phyloP scores from a whole-genome alignment of 2,113 vertebrate species.

The Channa maculata region DNA sequence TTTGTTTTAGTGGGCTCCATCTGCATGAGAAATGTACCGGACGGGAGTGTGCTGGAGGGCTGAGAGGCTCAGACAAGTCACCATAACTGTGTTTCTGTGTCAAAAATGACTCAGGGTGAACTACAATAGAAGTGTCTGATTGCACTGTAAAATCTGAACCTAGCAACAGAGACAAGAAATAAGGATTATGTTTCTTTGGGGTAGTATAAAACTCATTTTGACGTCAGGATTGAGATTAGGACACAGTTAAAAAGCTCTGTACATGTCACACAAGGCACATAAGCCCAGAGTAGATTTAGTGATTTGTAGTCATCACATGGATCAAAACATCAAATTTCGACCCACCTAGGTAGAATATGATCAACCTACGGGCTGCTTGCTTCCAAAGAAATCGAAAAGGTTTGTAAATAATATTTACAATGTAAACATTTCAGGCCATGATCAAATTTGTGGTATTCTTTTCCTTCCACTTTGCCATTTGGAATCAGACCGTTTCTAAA shows the following conservation, averaged over 20 bases:
- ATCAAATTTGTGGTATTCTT: no score
- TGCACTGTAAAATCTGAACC: not conserved
- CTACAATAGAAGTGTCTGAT: not conserved
- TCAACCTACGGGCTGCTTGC: not conserved
- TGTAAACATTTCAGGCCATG: no score
- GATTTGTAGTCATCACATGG: not conserved
- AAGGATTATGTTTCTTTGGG: not conserved
- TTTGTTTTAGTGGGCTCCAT: conserved; percentile 24
- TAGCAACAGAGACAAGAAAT: not conserved
- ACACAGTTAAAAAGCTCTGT: not conserved
- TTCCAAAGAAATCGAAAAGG: not conserved
- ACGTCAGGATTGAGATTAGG: not conserved
- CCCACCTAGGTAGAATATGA: not conserved
- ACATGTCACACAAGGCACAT: not conserved
- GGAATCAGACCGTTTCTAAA: no score
- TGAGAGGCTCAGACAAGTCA: not conserved
- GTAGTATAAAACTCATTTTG: not conserved
- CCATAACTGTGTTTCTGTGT: conserved; percentile 26
- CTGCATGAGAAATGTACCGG: conserved; percentile 4
- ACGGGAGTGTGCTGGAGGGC: not conserved
- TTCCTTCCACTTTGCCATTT: no score
- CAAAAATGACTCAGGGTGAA: conserved; percentile 16
- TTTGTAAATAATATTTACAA: no score
- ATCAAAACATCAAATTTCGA: not conserved
- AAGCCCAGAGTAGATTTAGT: not conserved